Conservation (phyloP, 1,140 invertebrate genomes). For the Drosophila littoralis region DNA sequence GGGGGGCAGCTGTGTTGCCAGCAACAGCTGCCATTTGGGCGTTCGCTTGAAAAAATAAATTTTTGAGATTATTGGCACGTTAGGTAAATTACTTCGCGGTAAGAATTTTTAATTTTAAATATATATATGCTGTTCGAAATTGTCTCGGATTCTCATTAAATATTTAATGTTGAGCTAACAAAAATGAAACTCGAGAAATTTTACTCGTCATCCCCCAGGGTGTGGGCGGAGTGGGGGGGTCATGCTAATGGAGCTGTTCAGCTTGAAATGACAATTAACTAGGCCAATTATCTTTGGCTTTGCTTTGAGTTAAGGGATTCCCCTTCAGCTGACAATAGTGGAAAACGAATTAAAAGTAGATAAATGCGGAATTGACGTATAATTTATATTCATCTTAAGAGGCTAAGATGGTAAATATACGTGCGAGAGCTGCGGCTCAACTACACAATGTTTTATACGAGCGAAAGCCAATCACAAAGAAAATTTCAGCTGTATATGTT, state of each 20-base stretch:
- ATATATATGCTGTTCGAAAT: slow-evolving; percentile 26
- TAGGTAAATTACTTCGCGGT: slow-evolving; percentile 67
- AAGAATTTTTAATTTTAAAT: slow-evolving; percentile 75
- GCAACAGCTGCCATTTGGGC: slow-evolving; percentile 25
- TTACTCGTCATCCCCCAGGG: not conserved
- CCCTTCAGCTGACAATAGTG: not conserved
- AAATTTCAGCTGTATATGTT: not conserved
- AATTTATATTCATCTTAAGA: no score
- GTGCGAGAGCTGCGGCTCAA: not conserved
- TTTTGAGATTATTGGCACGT: slow-evolving; percentile 78
- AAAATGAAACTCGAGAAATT: slow-evolving; percentile 36
- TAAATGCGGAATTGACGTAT: not conserved
- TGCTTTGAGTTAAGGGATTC: not conserved
- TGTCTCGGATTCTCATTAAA: slow-evolving; percentile 29
- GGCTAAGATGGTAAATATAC: no score
- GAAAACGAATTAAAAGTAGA: not conserved
- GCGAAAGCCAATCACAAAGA: not conserved
- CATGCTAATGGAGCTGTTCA: slow-evolving; percentile 57
- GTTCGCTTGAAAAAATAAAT: slow-evolving; percentile 38
- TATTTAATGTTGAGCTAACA: slow-evolving; percentile 1
- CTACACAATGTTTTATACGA: no score
- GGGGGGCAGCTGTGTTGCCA: slow-evolving; percentile 49
- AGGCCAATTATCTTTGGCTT: not conserved
- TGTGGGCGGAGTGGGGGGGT: not conserved
- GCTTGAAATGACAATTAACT: slow-evolving; percentile 55